Evolutionary conservation across 1,140 invertebrate species (phyloP).

Genomic region (Gryon sp.): DNA sequence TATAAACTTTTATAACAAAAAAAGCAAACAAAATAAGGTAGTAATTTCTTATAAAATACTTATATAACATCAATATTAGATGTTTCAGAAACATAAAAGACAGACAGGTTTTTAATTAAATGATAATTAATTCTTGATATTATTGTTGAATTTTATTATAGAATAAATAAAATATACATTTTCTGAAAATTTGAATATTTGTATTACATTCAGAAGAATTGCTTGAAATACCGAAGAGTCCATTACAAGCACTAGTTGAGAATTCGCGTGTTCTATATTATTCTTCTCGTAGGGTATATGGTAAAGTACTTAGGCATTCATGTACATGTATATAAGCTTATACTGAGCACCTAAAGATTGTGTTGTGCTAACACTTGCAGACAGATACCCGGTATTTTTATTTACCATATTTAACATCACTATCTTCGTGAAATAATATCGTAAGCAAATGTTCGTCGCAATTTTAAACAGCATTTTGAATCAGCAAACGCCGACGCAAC

Average conservation of each 20-base stretch:
- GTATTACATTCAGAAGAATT: too few species aligned
- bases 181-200: too few species aligned
- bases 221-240: constrained; percentile 49
- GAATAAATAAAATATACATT: too few species aligned
- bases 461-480: constrained; percentile 54
- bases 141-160: too few species aligned
- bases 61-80: too few species aligned
- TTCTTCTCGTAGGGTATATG: constrained; percentile 62
- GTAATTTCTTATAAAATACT: too few species aligned
- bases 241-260: constrained; percentile 53
- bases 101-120: too few species aligned
- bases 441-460: constrained; percentile 26
- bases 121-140: too few species aligned
- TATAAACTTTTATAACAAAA: too few species aligned
- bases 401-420: constrained; percentile 65
- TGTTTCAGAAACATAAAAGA: too few species aligned
- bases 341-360: constrained; percentile 26
- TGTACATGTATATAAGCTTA: constrained; percentile 51
- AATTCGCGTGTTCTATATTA: constrained; percentile 64
- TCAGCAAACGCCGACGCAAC: constrained; percentile 38
- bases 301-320: constrained; percentile 67
- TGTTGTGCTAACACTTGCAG: constrained; percentile 38
- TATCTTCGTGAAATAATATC: constrained; percentile 55
- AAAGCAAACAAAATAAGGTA: too few species aligned
- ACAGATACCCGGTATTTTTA: constrained; percentile 53